These are phyloP conservation scores for Musca domestica DNA, from an alignment of 1,140 invertebrate genomes.

Conservation along the genomic window DNA sequence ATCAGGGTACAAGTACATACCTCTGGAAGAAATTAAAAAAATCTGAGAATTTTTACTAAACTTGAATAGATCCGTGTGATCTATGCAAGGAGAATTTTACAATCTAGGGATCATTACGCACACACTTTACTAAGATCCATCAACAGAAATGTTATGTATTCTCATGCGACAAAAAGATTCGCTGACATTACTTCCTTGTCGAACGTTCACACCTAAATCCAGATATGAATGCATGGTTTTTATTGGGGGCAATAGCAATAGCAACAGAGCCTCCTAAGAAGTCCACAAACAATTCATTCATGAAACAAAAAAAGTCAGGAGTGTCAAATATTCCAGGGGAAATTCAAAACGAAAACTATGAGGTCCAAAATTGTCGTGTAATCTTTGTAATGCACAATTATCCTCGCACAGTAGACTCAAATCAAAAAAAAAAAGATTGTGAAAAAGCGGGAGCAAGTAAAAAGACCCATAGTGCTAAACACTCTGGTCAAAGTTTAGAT, in stretches of 20 bases:
- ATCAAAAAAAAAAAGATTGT: no score
- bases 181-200: neutral
- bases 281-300: neutral
- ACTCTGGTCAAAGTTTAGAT: no score
- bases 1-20: no score
- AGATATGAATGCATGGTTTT: neutral
- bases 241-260: neutral
- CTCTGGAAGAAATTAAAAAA: no score
- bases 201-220: neutral
- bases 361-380: neutral
- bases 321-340: constrained; percentile 34
- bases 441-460: no score
- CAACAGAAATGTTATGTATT: neutral
- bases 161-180: neutral
- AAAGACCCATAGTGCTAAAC: no score
- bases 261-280: neutral
- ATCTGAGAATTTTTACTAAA: no score
- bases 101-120: neutral
- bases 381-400: neutral
- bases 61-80: no score
- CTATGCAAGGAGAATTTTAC: no score
- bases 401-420: neutral
- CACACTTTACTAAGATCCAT: neutral
- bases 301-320: constrained; percentile 23
- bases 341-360: constrained; percentile 32